phyloP scores from a whole-genome alignment of 2,797 vertebrate genomes.

The Columba guinea region DNA sequence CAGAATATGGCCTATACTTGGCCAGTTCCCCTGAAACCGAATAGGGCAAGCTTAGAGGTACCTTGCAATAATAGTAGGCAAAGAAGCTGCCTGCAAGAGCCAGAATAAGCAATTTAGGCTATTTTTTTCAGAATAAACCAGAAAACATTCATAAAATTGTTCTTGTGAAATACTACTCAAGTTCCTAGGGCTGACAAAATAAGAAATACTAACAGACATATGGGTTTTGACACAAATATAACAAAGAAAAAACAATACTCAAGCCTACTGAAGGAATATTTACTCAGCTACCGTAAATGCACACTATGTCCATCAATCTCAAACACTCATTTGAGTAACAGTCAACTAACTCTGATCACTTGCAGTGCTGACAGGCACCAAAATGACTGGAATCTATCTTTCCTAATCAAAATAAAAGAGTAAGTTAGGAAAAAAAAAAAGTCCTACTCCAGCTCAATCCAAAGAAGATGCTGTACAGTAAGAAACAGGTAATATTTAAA shows the following conservation, averaged over 20 bases:
- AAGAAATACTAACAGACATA: background rate
- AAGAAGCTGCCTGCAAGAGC: background rate
- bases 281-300: background rate
- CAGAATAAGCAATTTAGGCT: background rate
- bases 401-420: background rate
- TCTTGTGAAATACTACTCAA: background rate
- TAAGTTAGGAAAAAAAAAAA: background rate
- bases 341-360: background rate
- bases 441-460: background rate
- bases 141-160: background rate
- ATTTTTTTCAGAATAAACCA: background rate
- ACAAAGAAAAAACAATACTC: background rate
- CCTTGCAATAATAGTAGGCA: background rate
- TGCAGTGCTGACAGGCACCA: background rate
- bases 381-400: background rate
- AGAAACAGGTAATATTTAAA: background rate
- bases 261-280: background rate
- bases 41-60: background rate
- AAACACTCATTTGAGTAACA: background rate
- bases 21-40: background rate
- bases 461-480: background rate
- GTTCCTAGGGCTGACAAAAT: background rate
- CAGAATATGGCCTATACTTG: background rate
- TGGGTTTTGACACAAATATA: background rate
- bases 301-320: background rate